Evolutionary conservation across 2,888 invertebrate genomes (phyloP).

Genomic region (Hymenopus coronatus): DNA sequence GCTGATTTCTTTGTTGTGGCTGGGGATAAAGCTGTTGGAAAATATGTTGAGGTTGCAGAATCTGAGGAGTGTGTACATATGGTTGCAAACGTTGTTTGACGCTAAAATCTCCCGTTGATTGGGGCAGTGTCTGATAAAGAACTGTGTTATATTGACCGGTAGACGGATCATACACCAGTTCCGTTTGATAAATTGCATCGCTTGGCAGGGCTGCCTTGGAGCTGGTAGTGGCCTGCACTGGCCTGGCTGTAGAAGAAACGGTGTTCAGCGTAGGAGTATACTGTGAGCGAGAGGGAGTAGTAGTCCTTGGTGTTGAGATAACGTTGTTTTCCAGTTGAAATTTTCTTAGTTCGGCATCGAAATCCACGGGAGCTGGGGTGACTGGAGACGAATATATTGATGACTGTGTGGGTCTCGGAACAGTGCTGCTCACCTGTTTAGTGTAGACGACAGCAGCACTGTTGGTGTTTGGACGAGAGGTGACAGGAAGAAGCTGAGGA

Average conservation of each 20-base stretch:
- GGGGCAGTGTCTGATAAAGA: slow-evolving; percentile 71
- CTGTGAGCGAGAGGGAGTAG: slow-evolving; percentile 36
- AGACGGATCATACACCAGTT: slow-evolving; percentile 71
- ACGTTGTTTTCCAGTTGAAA: slow-evolving; percentile 66
- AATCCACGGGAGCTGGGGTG: slow-evolving; percentile 49
- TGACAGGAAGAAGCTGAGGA: slow-evolving; percentile 50
- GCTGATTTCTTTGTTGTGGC: slow-evolving; percentile 50
- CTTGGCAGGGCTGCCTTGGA: slow-evolving; percentile 38
- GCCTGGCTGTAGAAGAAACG: slow-evolving; percentile 42
- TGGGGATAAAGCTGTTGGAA: slow-evolving; percentile 62
- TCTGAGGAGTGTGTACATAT: slow-evolving; percentile 55
- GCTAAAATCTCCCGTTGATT: slow-evolving; percentile 65
- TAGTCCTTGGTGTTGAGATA: slow-evolving; percentile 50
- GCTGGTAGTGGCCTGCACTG: slow-evolving; percentile 6
- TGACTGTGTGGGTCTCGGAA: slow-evolving; percentile 8
- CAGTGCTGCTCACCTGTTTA: slow-evolving; percentile 42
- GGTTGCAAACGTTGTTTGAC: slow-evolving; percentile 73
- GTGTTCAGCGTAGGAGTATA: slow-evolving; percentile 39
- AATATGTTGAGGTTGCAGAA: slow-evolving; percentile 45
- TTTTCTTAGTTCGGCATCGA: slow-evolving; percentile 72
- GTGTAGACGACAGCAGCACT: slow-evolving; percentile 21
- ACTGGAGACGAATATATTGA: slow-evolving; percentile 37
- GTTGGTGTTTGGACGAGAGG: slow-evolving; percentile 31
- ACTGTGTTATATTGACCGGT: slow-evolving; percentile 78
- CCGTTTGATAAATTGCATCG: slow-evolving; percentile 72